Percentiles rank a stretch among this genome's conserved stretches.
These are phyloP conservation scores for Halictus ligatus DNA, from an alignment of 2,888 invertebrate genomes.

Conservation along the genomic window DNA sequence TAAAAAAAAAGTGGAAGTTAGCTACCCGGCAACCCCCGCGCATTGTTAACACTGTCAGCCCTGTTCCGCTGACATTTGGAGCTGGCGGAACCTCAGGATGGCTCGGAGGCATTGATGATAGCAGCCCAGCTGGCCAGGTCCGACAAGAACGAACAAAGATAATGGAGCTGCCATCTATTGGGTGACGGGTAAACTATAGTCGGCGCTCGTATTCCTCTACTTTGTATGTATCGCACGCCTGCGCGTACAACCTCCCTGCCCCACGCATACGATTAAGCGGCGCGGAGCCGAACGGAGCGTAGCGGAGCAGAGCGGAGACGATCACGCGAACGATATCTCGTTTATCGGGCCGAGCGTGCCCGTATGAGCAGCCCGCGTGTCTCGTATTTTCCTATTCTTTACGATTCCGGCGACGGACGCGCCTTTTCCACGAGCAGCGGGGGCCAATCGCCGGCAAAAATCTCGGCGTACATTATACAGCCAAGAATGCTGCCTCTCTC, in stretches of 20 bases:
- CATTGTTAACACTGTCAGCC: neutral
- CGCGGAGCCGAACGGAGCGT: neutral
- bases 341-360: conserved; percentile 53
- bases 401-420: conserved; percentile 33
- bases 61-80: neutral
- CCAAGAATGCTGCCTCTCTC: neutral
- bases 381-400: conserved; percentile 56
- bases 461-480: conserved; percentile 11
- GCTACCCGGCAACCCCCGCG: neutral
- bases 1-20: neutral
- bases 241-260: conserved; percentile 53
- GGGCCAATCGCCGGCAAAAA: conserved; percentile 22
- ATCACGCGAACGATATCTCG: conserved; percentile 63
- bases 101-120: neutral
- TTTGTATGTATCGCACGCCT: conserved; percentile 63
- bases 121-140: neutral
- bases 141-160: conserved; percentile 73
- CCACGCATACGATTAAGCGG: conserved; percentile 62
- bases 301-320: conserved; percentile 21
- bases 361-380: conserved; percentile 50
- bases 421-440: conserved; percentile 7
- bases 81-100: neutral
- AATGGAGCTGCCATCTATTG: conserved; percentile 84
- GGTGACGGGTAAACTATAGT: conserved; percentile 76
- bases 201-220: conserved; percentile 67